These are phyloP conservation scores for Nasonovia ribisnigri DNA, from an alignment of 2,888 invertebrate species.

Conservation along the genomic window DNA sequence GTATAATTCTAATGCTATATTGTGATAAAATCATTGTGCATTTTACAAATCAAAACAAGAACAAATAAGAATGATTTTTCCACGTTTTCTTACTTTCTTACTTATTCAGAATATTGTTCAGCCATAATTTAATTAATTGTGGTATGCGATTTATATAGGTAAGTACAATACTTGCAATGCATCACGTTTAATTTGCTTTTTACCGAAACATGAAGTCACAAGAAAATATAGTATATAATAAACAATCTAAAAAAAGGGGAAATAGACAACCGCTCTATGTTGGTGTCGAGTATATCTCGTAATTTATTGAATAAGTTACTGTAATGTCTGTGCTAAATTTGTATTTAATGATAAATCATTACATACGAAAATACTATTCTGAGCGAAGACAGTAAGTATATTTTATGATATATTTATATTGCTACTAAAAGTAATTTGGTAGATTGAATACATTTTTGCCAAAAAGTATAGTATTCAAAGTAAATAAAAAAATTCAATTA, in stretches of 20 bases:
- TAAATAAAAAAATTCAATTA: too few relatives aligned
- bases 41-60: background rate
- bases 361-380: background rate
- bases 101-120: background rate
- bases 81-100: background rate
- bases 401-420: background rate
- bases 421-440: background rate
- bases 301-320: background rate
- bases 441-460: background rate
- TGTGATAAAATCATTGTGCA: background rate
- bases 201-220: background rate
- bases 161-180: background rate
- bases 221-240: background rate
- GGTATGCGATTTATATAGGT: background rate
- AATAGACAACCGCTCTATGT: too few relatives aligned
- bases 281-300: background rate
- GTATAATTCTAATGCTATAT: background rate
- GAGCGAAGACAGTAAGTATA: background rate
- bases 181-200: background rate
- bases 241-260: background rate
- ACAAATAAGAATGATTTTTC: background rate
- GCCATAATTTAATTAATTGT: background rate
- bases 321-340: background rate
- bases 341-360: background rate
- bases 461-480: background rate